Conservation (phyloP, 2,797 vertebrate species). For the Alfaro cultratus region DNA sequence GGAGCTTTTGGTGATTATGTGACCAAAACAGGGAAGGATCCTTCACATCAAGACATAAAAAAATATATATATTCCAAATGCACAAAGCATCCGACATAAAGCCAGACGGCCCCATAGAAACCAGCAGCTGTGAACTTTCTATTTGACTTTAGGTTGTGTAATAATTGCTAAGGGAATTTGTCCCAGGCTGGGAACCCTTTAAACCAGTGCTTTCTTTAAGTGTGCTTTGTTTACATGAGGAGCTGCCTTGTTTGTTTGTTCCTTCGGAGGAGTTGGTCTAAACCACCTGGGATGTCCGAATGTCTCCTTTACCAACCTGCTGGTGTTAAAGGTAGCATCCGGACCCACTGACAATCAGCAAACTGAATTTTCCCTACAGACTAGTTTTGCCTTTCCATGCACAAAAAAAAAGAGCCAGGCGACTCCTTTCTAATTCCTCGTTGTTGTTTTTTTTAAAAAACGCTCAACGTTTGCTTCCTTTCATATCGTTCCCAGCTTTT, state of each 20-base stretch:
- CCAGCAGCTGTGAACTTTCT: slow-evolving; percentile 28
- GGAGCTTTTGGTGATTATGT: slow-evolving; percentile 28
- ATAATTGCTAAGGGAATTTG: neutral
- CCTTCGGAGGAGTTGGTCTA: slow-evolving; percentile 3
- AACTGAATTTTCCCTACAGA: neutral
- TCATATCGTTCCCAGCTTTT: slow-evolving; percentile 19
- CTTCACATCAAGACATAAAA: slow-evolving; percentile 29
- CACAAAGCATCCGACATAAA: slow-evolving; percentile 22
- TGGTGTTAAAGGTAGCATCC: neutral
- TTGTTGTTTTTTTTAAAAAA: neutral
- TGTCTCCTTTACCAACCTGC: slow-evolving; percentile 13
- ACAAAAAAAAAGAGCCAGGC: slow-evolving; percentile 16
- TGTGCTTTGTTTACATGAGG: slow-evolving; percentile 43
- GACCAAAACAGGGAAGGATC: slow-evolving; percentile 47
- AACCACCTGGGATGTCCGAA: slow-evolving; percentile 13
- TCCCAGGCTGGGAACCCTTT: slow-evolving; percentile 20
- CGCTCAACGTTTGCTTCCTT: neutral
- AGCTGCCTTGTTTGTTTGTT: slow-evolving; percentile 10
- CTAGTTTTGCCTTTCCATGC: neutral
- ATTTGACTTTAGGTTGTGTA: slow-evolving; percentile 5
- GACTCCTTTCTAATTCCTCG: slow-evolving; percentile 1
- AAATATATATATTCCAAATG: slow-evolving; percentile 10
- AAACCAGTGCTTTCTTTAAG: slow-evolving; percentile 18
- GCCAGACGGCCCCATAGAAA: slow-evolving; percentile 39
- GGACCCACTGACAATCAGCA: slow-evolving; percentile 18